Evolutionary conservation across 2,888 invertebrate genomes (phyloP), one percentile per base, ranked within the genome.

Genomic region (Liposcelis brunnea): DNA sequence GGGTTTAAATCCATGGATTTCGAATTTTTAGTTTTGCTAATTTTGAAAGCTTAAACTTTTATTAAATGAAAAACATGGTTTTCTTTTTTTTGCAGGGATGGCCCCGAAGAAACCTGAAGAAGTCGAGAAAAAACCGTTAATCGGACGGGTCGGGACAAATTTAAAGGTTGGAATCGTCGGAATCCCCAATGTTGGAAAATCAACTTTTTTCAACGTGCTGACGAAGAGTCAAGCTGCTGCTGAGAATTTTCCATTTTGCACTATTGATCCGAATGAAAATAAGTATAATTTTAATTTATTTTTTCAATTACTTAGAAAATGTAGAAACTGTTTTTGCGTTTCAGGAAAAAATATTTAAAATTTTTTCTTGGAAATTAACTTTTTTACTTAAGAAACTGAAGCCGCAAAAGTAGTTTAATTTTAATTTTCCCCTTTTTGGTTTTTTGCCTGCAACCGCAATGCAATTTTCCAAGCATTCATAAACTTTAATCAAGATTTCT

Each of bases 181-280:
- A 42, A 77, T 99, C 47, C 98, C 98, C 21, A 98, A 98, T 71
- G 97, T 98, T 50, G 98, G 97, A 49, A 98, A 98, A 67, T 95
- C 95, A 7, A 97, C 98, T 43, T 97, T 98, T 69, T 99, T 99
- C 74, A 99, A 99, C 67, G 94, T 97, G 18, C 68, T 99, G 51
- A 99, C 98, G 26, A 93, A 97, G 64, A 94, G 94, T 62, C 82
- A 86, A 58, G 97, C 91, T 5, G 82, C 93, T 46, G 98, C 98
- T 44, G 98, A 97, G 63, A 98, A 98, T 64, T 98, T 97, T 62
- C 97, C 98, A 1, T 98, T 98, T 73, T 99, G 98, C 71, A 99
- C 98, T 64, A 98, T 99, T 62, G 95, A 98, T 68, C 98, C 98
- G 42, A 97, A 97, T 86, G 97, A 98, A 77, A 95, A 90, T 93